These are phyloP conservation scores for Hippocampus barbouri DNA, from an alignment of 2,113 vertebrate genomes.

Conservation along the genomic window DNA sequence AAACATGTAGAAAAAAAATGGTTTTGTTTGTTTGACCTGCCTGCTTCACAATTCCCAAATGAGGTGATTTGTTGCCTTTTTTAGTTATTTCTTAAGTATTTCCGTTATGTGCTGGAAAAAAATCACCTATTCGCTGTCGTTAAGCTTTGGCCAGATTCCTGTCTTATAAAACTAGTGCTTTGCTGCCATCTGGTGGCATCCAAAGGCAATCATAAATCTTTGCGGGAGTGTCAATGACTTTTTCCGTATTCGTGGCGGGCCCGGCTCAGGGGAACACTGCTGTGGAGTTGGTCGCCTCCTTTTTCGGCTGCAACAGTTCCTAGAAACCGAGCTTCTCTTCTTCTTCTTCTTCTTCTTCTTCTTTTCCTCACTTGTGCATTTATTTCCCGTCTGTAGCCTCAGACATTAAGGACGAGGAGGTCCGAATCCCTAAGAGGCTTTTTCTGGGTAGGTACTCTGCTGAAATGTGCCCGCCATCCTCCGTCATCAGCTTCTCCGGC, in stretches of 20 bases:
- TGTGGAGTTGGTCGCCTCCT: no score
- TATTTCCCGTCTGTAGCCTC: slow-evolving; percentile 74
- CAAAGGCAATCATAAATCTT: background rate
- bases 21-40: no score
- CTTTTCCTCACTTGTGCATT: slow-evolving; percentile 9
- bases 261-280: no score
- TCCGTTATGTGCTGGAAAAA: no score
- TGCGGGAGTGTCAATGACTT: no score
- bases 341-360: slow-evolving; percentile 13
- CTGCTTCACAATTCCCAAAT: no score
- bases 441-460: slow-evolving; percentile 91
- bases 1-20: no score
- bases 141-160: no score
- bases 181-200: background rate
- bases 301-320: background rate
- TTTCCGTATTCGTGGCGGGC: no score
- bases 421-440: slow-evolving; percentile 85
- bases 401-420: slow-evolving; percentile 95
- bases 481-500: slow-evolving; percentile 51
- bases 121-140: no score
- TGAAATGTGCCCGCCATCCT: slow-evolving; percentile 51
- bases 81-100: no score
- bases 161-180: background rate
- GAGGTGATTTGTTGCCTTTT: no score
- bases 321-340: slow-evolving; percentile 30